Base-by-base conservation (phyloP, 2,797 vertebrate species). In the Pipistrellus pipistrellus region DNA sequence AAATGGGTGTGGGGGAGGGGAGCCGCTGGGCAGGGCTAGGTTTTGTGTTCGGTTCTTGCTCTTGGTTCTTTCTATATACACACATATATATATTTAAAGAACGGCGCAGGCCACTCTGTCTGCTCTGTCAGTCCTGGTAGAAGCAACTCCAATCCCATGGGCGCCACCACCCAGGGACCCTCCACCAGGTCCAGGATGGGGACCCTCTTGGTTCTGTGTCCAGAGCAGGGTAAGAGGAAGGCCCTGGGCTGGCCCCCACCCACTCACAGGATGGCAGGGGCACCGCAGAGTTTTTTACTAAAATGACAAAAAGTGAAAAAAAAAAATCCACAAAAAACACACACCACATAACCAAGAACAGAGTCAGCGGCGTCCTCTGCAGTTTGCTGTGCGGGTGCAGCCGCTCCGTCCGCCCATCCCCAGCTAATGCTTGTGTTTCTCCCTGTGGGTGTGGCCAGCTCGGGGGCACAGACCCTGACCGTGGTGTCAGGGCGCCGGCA, bases 1-100 rank as follows among this genome's bases (percentile, higher is more conserved):
- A 97, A 97, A 96, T 76, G 80, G 98, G 98, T 81, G 90, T 35
- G 95, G 95, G 95, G 95, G 68, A 96, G 97, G 92, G 97, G 96
- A 59, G 87, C 92, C 91, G 93, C 95, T 81, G 98, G 97, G 95
- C 96, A 96, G 98, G 97, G 95, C 94, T 59, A 93, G 97, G 96
- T 97, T 97, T 97, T 97, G 97, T 98, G 97, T 98, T 99, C 97
- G 98, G 98, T 99, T 99, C 98, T 98, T 97, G 98, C 98, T 98
- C 98, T 98, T 98, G 98, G 97, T 98, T 98, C 98, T 99, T 99
- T 99, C 99, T 99, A 99, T 98, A 98, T 95, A 98, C 35, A 73
- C 95, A 97, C 96, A 97, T 93, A 98, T 35, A 98, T 98, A 98
- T 98, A 98, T 98, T 98, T 96, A 97, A 97, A 98, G 98, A 98